A percentile compares a stretch with the other conserved stretches of the same genome.
phyloP scores from a whole-genome alignment of 2,888 invertebrate species.

The Limnephilus auricula region DNA sequence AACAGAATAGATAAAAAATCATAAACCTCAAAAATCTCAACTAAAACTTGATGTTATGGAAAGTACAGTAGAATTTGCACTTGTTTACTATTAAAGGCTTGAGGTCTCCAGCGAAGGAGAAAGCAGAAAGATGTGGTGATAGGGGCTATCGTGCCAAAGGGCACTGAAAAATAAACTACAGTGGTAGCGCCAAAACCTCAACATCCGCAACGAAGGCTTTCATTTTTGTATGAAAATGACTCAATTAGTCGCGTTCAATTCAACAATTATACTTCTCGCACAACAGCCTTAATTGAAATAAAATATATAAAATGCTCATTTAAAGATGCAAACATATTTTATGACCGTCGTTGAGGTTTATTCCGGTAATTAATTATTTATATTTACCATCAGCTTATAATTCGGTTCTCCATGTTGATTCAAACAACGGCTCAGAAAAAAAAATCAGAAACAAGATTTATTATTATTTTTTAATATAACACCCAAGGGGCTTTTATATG shows the following conservation, averaged over 20 bases:
- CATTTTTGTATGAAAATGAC: slow-evolving; percentile 24
- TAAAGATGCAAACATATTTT: background rate
- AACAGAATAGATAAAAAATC: too few species aligned
- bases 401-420: background rate
- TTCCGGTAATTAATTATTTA: slow-evolving; percentile 4
- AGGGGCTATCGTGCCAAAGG: slow-evolving; percentile 30
- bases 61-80: background rate
- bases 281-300: background rate
- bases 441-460: too few species aligned
- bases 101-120: background rate
- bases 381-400: background rate
- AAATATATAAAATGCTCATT: background rate
- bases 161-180: slow-evolving; percentile 11
- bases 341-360: slow-evolving; percentile 19
- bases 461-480: too few species aligned
- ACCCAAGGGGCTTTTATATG: too few species aligned
- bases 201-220: background rate
- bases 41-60: too few species aligned
- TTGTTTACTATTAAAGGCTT: background rate
- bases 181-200: background rate
- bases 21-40: too few species aligned
- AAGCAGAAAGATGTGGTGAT: slow-evolving; percentile 27
- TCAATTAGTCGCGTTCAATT: slow-evolving; percentile 3
- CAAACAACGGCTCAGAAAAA: background rate
- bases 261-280: background rate